phyloP scores from a whole-genome alignment of 2,113 vertebrate species.

The Telmatochromis bifrenatus region DNA sequence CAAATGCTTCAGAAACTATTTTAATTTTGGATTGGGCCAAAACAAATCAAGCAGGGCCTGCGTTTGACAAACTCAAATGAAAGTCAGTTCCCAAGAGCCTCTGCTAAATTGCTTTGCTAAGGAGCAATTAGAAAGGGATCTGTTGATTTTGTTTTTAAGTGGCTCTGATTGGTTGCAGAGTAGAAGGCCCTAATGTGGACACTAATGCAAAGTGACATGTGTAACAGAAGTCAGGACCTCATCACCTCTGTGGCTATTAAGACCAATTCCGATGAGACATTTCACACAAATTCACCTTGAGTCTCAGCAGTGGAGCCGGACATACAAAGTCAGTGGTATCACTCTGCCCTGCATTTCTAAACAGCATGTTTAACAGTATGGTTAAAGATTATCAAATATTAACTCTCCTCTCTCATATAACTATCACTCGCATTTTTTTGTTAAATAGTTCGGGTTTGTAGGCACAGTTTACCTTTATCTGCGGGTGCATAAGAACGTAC shows the following conservation, averaged over 20 bases:
- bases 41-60: constrained; percentile 25
- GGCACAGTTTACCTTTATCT: not conserved
- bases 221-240: constrained; percentile 32
- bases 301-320: not conserved
- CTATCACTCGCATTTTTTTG: not conserved
- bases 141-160: constrained; percentile 53
- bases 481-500: not conserved
- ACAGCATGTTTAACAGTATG: not conserved
- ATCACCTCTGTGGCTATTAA: constrained; percentile 47
- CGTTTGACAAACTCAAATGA: constrained; percentile 39
- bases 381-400: not conserved
- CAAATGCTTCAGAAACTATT: not conserved
- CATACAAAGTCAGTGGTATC: not conserved
- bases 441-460: not conserved
- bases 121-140: constrained; percentile 54
- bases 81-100: constrained; percentile 26
- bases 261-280: not conserved
- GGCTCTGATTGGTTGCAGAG: constrained; percentile 39
- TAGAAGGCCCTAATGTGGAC: constrained; percentile 36
- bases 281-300: constrained; percentile 9
- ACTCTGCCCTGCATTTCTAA: not conserved
- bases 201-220: constrained; percentile 49
- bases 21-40: constrained; percentile 1
- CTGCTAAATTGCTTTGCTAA: constrained; percentile 52
- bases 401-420: not conserved